Evolutionary conservation across 2,113 vertebrate genomes (phyloP).

Genomic region (Ellobius talpinus): DNA sequence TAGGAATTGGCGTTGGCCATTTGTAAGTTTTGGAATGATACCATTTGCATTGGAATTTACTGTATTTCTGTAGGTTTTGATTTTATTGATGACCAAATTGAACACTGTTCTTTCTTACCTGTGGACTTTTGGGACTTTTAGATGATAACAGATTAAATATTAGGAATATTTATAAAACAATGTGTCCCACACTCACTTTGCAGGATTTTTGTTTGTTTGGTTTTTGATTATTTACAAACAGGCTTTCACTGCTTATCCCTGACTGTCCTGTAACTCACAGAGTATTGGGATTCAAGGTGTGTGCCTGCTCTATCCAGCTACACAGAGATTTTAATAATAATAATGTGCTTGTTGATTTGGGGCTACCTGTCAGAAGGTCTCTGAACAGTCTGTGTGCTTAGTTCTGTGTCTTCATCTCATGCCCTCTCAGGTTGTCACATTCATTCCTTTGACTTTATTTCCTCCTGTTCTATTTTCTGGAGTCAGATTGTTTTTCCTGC

Average conservation of each 20-base stretch:
- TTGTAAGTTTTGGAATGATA: neutral
- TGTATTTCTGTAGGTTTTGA: neutral
- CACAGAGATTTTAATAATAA: neutral
- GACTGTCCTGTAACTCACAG: neutral
- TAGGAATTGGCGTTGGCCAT: neutral
- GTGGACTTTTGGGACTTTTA: neutral
- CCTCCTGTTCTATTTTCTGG: neutral
- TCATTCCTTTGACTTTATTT: neutral
- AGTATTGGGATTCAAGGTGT: neutral
- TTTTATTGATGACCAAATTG: neutral
- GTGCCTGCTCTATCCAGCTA: no score
- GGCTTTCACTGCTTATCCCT: neutral
- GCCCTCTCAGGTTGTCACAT: neutral
- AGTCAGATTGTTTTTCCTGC: neutral
- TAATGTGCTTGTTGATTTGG: neutral
- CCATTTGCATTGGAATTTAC: neutral
- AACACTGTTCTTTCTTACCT: neutral
- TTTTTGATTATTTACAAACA: neutral
- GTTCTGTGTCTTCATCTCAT: neutral
- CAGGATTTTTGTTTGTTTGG: neutral
- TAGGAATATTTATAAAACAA: neutral
- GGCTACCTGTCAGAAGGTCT: neutral
- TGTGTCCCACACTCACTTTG: neutral
- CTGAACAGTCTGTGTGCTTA: neutral
- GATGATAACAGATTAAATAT: neutral